These are phyloP conservation scores for Cephus cinctus DNA, from an alignment of 1,140 invertebrate species.

Conservation along the genomic window DNA sequence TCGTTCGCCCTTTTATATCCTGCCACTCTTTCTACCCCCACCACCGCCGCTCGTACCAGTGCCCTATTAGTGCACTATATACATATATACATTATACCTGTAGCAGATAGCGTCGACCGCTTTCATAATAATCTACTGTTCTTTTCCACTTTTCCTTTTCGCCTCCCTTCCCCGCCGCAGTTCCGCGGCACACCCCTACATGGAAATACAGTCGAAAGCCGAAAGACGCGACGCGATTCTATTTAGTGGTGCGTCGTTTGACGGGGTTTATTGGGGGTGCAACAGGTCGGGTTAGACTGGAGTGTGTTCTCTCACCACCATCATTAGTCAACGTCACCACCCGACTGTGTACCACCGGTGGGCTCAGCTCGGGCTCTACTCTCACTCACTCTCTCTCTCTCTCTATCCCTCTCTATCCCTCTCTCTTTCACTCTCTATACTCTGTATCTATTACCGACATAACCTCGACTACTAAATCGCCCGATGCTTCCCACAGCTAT, in stretches of 20 bases:
- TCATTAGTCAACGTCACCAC: constrained; percentile 58
- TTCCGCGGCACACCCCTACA: background rate
- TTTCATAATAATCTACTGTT: no score
- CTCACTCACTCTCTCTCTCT: constrained; percentile 17
- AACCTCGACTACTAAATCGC: constrained; percentile 38
- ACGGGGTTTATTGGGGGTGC: constrained; percentile 54
- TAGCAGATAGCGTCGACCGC: no score
- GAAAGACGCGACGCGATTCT: constrained; percentile 53
- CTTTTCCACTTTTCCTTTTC: no score
- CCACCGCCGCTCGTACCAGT: no score
- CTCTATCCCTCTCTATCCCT: constrained; percentile 8
- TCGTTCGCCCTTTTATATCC: no score
- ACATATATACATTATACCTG: no score
- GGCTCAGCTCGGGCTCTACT: constrained; percentile 14
- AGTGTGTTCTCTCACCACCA: constrained; percentile 56
- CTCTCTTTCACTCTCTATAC: constrained; percentile 8
- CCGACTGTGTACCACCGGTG: constrained; percentile 25
- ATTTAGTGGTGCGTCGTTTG: constrained; percentile 54
- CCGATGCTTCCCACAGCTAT: constrained; percentile 19
- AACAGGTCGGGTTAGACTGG: constrained; percentile 55
- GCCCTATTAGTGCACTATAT: no score
- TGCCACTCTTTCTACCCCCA: no score
- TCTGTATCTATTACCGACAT: constrained; percentile 35
- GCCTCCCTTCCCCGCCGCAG: no score
- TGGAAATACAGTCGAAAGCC: constrained; percentile 45